Evolutionary conservation across 2,888 invertebrate genomes (phyloP).

Genomic region (Limulus polyphemus): DNA sequence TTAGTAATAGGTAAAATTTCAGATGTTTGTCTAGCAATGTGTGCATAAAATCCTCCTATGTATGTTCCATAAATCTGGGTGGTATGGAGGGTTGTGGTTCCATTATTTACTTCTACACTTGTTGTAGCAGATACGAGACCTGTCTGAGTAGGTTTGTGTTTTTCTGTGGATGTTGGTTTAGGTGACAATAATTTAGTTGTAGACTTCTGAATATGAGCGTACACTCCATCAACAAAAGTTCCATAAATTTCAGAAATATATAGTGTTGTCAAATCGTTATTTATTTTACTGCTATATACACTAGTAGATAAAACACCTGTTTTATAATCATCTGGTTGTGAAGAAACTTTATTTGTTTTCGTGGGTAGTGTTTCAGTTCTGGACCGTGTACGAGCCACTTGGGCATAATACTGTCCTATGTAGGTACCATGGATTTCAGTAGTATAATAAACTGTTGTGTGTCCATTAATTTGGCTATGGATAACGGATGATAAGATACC

Average conservation of each 20-base stretch:
- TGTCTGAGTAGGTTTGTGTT: constrained; percentile 8
- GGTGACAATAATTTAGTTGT: constrained; percentile 19
- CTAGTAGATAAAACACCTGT: constrained; percentile 23
- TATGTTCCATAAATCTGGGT: constrained; percentile 26
- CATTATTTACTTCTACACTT: constrained; percentile 17
- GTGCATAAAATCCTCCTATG: constrained; percentile 26
- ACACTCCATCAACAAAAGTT: constrained; percentile 24
- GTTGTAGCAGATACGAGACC: constrained; percentile 24
- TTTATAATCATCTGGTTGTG: background rate
- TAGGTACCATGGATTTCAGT: constrained; percentile 45
- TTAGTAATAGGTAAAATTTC: constrained; percentile 7
- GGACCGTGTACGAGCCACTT: constrained; percentile 21
- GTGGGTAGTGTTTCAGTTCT: constrained; percentile 6
- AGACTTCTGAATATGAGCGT: constrained; percentile 26
- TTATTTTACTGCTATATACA: constrained; percentile 14
- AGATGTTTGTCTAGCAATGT: constrained; percentile 24
- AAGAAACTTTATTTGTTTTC: no score
- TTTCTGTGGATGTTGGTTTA: background rate
- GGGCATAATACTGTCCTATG: constrained; percentile 22
- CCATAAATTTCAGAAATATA: constrained; percentile 25
- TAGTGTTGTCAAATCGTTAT: constrained; percentile 15
- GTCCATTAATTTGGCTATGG: constrained; percentile 53
- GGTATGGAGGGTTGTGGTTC: constrained; percentile 18
- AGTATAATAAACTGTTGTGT: constrained; percentile 55
- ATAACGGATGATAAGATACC: constrained; percentile 57